These are phyloP conservation scores for Myrmophylax atrothorax DNA, from an alignment of 2,113 vertebrate genomes.

Conservation along the genomic window DNA sequence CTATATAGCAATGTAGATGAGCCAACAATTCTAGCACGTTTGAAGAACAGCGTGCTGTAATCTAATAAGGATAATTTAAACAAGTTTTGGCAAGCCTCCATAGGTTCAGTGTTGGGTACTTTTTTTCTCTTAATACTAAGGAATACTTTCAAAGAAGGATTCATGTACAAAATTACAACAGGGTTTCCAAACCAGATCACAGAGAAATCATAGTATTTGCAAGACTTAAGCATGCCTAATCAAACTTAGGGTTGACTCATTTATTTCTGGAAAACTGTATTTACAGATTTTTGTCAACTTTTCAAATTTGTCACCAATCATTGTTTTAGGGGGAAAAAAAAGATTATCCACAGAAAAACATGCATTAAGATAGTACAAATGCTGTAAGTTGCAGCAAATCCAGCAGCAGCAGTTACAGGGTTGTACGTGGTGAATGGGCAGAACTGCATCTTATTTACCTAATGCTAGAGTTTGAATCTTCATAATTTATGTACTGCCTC, in stretches of 20 bases:
- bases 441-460: not conserved
- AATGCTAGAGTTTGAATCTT: not conserved
- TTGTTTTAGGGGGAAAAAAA: not conserved
- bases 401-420: not conserved
- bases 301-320: not conserved
- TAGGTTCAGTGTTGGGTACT: not conserved
- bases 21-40: slow-evolving; percentile 3
- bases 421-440: not conserved
- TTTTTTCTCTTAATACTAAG: not conserved
- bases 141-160: not conserved
- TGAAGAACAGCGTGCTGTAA: slow-evolving; percentile 24
- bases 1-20: not conserved
- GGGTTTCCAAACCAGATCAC: not conserved
- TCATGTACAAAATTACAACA: not conserved
- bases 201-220: not conserved
- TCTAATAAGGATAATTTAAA: slow-evolving; percentile 20
- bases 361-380: not conserved
- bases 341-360: not conserved
- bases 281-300: not conserved
- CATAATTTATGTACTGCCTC: not conserved
- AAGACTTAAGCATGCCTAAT: not conserved
- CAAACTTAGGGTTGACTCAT: not conserved
- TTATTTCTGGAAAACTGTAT: not conserved
- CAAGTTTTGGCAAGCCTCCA: not conserved
- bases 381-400: not conserved